A percentile compares a stretch with the other conserved stretches of the same genome.
These are phyloP conservation scores for Benitochromis conjunctus DNA, from an alignment of 2,113 vertebrate genomes.

Conservation along the genomic window DNA sequence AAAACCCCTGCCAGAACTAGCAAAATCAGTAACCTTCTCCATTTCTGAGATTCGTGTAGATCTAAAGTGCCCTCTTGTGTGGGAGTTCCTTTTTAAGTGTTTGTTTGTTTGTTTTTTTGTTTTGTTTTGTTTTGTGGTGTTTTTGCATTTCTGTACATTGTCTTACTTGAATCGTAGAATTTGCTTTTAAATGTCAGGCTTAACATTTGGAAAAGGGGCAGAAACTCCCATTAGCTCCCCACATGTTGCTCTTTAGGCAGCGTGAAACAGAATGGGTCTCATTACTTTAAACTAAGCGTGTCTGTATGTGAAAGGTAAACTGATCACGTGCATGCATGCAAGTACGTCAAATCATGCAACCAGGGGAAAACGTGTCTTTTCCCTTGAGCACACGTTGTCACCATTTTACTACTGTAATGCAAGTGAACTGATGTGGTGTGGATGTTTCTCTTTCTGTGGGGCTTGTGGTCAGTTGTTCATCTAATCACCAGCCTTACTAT, in stretches of 20 bases:
- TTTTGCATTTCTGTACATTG: constrained; percentile 34
- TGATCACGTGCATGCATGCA: constrained; percentile 80
- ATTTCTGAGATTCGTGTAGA: background rate
- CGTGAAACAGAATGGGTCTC: constrained; percentile 32
- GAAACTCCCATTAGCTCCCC: background rate
- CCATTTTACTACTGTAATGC: constrained; percentile 85
- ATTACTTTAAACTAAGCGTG: background rate
- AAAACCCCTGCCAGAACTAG: background rate
- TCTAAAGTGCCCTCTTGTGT: constrained; percentile 16
- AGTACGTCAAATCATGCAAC: constrained; percentile 62
- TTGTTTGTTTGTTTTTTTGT: background rate
- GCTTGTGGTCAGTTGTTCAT: constrained; percentile 23
- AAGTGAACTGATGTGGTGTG: constrained; percentile 73
- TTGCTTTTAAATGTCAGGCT: constrained; percentile 18
- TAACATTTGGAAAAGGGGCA: constrained; percentile 25
- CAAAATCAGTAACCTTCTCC: background rate
- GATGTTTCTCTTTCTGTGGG: constrained; percentile 8
- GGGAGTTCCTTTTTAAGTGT: constrained; percentile 20
- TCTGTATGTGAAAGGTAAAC: constrained; percentile 56
- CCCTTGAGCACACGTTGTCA: constrained; percentile 77
- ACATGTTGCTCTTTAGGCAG: constrained; percentile 14
- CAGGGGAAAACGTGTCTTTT: constrained; percentile 40
- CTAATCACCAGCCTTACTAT: constrained; percentile 13
- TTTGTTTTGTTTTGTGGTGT: background rate
- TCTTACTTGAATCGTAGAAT: constrained; percentile 61